These are phyloP conservation scores for Frankliniella intonsa DNA, from an alignment of 2,888 invertebrate species.

Conservation along the genomic window DNA sequence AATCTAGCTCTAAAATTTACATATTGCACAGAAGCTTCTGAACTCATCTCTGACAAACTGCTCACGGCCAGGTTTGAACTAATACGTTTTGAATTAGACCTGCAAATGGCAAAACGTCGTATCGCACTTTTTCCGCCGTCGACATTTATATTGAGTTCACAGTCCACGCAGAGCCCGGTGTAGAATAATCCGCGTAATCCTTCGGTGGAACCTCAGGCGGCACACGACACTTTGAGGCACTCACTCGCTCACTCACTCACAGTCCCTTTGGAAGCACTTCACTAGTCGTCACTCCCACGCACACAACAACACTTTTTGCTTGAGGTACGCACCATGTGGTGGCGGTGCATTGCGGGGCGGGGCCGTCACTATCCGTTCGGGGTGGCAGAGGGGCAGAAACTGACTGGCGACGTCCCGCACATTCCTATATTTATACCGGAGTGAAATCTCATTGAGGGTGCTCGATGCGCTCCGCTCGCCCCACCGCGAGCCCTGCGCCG, in stretches of 20 bases:
- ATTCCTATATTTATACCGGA: background rate
- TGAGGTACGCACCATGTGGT: background rate
- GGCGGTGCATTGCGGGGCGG: conserved; percentile 2
- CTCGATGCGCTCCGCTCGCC: background rate
- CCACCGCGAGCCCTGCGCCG: background rate
- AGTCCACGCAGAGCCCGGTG: no score
- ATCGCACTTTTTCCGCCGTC: no score
- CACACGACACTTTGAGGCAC: background rate
- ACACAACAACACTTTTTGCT: background rate
- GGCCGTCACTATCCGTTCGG: background rate
- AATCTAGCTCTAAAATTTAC: no score
- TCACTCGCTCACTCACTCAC: background rate
- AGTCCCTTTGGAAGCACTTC: background rate
- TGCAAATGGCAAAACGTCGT: no score
- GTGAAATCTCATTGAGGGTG: background rate
- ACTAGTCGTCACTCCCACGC: background rate
- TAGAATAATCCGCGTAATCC: background rate
- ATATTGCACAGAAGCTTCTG: no score
- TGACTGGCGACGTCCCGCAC: background rate
- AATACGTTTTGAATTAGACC: no score
- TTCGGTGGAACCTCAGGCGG: background rate
- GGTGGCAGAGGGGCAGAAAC: background rate
- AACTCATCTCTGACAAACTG: no score
- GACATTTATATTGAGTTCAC: no score
- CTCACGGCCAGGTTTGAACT: no score